Conservation (phyloP, 2,113 vertebrate species). For the Heliornis fulica region DNA sequence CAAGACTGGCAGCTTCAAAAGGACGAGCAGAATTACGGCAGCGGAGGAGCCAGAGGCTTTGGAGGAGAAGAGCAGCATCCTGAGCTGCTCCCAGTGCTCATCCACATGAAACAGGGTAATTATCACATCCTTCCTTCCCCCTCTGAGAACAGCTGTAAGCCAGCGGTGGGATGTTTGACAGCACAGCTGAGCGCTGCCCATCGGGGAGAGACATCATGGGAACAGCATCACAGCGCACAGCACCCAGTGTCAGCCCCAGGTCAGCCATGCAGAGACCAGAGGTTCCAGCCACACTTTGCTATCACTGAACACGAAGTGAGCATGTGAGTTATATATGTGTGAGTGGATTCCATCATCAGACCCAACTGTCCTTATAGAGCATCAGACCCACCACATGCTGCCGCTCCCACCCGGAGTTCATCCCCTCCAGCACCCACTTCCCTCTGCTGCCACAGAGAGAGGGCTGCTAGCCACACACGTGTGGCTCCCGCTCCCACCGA, state of each 20-base stretch:
- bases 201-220: fast-evolving
- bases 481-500: not conserved
- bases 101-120: not conserved
- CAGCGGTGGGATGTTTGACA: not conserved
- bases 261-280: fast-evolving
- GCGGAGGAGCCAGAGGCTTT: fast-evolving
- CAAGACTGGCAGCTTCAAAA: no score
- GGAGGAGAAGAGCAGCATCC: not conserved
- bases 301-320: fast-evolving
- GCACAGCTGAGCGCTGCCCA: not conserved
- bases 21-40: fast-evolving
- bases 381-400: not conserved
- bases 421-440: not conserved
- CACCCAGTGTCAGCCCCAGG: fast-evolving
- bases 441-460: fast-evolving
- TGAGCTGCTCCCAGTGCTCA: not conserved
- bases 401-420: not conserved
- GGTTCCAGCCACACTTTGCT: not conserved
- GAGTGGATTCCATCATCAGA: fast-evolving
- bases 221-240: fast-evolving
- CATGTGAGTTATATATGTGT: fast-evolving
- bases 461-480: not conserved
- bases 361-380: not conserved
- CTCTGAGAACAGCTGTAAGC: not conserved
- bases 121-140: not conserved